Evolutionary conservation across 1,140 invertebrate genomes (phyloP).

Genomic region (Solen grandis): DNA sequence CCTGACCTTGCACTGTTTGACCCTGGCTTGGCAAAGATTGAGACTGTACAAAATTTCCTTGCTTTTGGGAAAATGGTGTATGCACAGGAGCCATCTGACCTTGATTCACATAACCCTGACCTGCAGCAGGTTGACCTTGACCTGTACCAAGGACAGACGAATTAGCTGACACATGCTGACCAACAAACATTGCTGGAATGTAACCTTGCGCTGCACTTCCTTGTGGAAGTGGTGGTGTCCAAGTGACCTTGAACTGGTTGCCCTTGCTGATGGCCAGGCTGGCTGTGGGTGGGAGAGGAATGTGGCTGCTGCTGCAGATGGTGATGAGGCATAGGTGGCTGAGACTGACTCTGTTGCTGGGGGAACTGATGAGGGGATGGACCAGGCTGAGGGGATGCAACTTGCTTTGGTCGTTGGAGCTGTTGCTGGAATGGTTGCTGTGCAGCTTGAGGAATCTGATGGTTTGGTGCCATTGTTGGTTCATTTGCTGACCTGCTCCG

Average conservation of each 20-base stretch:
- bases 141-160: too few relatives aligned
- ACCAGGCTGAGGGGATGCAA: slow-evolving; percentile 12
- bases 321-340: slow-evolving; percentile 16
- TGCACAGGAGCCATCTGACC: too few relatives aligned
- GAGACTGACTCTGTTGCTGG: background rate
- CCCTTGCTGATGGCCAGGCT: background rate
- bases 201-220: too few relatives aligned
- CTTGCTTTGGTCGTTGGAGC: background rate
- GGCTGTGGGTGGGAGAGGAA: background rate
- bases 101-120: slow-evolving; percentile 36
- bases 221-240: too few relatives aligned
- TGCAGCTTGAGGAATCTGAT: too few relatives aligned
- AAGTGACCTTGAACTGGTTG: slow-evolving; percentile 39
- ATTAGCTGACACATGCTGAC: too few relatives aligned
- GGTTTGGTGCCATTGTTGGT: too few relatives aligned
- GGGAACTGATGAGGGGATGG: slow-evolving; percentile 4
- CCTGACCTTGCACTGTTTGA: slow-evolving; percentile 4
- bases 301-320: slow-evolving; percentile 56
- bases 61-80: too few relatives aligned
- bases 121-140: background rate
- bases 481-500: too few relatives aligned
- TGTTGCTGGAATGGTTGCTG: slow-evolving; percentile 40
- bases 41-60: too few relatives aligned
- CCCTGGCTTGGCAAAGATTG: too few relatives aligned
- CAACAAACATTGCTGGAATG: too few relatives aligned